phyloP scores from a whole-genome alignment of 2,113 vertebrate species.

The Notothenia rossii region DNA sequence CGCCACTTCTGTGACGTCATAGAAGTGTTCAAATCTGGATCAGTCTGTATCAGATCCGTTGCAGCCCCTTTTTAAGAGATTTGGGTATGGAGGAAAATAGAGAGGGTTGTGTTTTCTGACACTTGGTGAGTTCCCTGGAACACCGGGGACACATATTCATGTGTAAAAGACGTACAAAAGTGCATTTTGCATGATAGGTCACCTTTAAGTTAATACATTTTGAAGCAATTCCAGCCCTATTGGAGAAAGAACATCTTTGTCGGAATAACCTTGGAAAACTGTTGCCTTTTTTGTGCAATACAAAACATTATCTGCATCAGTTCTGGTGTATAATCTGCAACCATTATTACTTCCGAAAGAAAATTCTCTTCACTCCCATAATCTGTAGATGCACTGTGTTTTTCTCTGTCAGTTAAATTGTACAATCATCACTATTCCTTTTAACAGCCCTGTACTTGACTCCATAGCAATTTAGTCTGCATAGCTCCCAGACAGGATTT shows the following conservation, averaged over 20 bases:
- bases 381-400: slow-evolving; percentile 38
- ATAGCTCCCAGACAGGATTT: slow-evolving; percentile 38
- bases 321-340: slow-evolving; percentile 12
- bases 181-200: too few species aligned
- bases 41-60: too few species aligned
- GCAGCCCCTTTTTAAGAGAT: too few species aligned
- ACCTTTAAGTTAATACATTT: too few species aligned
- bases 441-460: slow-evolving; percentile 45
- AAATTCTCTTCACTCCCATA: slow-evolving; percentile 19
- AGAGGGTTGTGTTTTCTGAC: too few species aligned
- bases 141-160: too few species aligned
- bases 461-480: slow-evolving; percentile 46
- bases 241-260: background rate
- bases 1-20: too few species aligned
- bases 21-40: too few species aligned
- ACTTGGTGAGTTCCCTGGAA: too few species aligned
- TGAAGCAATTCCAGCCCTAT: background rate
- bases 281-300: background rate
- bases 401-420: slow-evolving; percentile 47
- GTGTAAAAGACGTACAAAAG: too few species aligned
- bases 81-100: too few species aligned
- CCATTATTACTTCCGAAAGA: background rate
- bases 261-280: background rate
- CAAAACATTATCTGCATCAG: background rate
- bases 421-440: slow-evolving; percentile 59